Conservation (phyloP, 2,888 invertebrate genomes). For the Rhamnusium bicolor region DNA sequence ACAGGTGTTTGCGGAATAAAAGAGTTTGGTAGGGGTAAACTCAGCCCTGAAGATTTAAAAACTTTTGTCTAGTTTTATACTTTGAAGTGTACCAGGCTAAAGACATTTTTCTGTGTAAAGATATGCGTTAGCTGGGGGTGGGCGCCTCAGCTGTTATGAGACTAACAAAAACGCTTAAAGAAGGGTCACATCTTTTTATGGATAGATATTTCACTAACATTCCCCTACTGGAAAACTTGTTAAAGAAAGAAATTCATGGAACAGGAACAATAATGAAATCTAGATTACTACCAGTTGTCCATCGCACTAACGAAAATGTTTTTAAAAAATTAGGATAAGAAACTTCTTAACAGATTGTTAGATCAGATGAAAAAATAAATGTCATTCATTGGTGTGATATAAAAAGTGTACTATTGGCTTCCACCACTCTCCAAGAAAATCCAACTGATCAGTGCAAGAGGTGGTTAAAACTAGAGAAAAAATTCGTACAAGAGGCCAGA, state of each 20-base stretch:
- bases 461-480: neutral
- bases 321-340: neutral
- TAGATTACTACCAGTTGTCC: neutral
- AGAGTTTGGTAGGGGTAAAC: constrained; percentile 18
- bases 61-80: neutral
- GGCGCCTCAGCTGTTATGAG: constrained; percentile 24
- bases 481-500: neutral
- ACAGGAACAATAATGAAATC: constrained; percentile 33
- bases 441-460: neutral
- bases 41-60: neutral
- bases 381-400: neutral
- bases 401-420: neutral
- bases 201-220: constrained; percentile 30
- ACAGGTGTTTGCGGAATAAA: constrained; percentile 23
- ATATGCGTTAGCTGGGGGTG: constrained; percentile 26
- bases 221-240: constrained; percentile 18
- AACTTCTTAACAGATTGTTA: neutral
- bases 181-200: constrained; percentile 26
- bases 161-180: constrained; percentile 3
- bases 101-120: constrained; percentile 24
- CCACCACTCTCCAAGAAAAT: neutral
- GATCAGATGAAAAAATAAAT: neutral
- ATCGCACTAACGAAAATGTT: neutral
- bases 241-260: constrained; percentile 7
- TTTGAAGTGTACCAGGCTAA: constrained; percentile 20